phyloP scores from a whole-genome alignment of 2,888 invertebrate species.

The Ecdyonurus torrentis region DNA sequence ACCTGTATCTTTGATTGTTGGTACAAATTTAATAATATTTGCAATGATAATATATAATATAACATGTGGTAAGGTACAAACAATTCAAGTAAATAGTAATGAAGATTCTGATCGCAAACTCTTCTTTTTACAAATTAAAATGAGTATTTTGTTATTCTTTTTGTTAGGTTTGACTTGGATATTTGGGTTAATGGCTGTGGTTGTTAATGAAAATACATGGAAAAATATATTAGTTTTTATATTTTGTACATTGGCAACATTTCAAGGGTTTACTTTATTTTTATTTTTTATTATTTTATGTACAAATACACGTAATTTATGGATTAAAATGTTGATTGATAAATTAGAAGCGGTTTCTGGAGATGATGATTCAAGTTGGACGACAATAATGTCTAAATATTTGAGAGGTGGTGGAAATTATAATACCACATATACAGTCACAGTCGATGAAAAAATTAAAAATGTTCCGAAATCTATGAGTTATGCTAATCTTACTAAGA shows the following conservation, averaged over 20 bases:
- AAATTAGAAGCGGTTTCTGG: too few relatives aligned
- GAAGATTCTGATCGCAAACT: background rate
- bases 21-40: conserved; percentile 7
- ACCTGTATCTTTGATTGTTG: conserved; percentile 9
- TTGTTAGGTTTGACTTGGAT: conserved; percentile 13
- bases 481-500: too few relatives aligned
- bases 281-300: conserved; percentile 12
- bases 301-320: background rate
- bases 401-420: too few relatives aligned
- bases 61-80: too few relatives aligned
- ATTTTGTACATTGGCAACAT: conserved; percentile 11
- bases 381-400: too few relatives aligned
- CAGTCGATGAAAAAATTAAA: too few relatives aligned
- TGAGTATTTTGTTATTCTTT: conserved; percentile 11
- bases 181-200: conserved; percentile 8
- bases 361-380: too few relatives aligned
- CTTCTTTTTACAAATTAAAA: conserved; percentile 5
- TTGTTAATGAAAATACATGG: background rate
- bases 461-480: too few relatives aligned
- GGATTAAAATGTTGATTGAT: too few relatives aligned
- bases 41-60: too few relatives aligned
- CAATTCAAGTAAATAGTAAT: too few relatives aligned
- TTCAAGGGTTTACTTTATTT: conserved; percentile 12
- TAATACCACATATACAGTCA: too few relatives aligned
- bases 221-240: conserved; percentile 6